phyloP scores from a whole-genome alignment of 2,888 invertebrate species.

The Sphinx pinastri region DNA sequence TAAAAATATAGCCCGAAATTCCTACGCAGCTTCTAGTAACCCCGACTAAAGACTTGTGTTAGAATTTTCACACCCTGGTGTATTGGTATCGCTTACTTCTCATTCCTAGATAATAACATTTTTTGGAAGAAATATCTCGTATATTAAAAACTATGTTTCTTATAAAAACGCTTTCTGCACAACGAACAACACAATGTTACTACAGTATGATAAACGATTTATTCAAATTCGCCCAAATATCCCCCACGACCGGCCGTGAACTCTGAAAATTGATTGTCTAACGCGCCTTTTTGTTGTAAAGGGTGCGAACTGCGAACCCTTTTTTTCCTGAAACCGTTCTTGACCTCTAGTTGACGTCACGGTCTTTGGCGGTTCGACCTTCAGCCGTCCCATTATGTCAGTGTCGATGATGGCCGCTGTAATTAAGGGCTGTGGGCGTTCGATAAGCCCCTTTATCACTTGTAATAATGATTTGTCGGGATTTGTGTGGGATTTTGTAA shows the following conservation, averaged over 20 bases:
- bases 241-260: neutral
- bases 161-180: neutral
- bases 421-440: neutral
- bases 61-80: too few species aligned
- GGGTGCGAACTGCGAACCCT: slow-evolving; percentile 14
- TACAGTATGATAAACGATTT: neutral
- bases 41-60: too few species aligned
- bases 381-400: neutral
- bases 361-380: neutral
- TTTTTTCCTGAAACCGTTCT: neutral
- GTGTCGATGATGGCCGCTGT: neutral
- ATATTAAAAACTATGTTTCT: too few species aligned
- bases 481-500: slow-evolving; percentile 2
- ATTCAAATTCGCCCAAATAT: neutral
- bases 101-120: too few species aligned
- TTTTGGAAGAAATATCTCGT: too few species aligned
- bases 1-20: too few species aligned
- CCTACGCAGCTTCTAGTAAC: too few species aligned
- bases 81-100: too few species aligned
- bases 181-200: neutral
- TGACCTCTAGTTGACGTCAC: neutral
- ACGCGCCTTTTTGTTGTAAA: slow-evolving; percentile 3
- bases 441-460: neutral
- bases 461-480: neutral
- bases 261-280: neutral